phyloP scores from a whole-genome alignment of 92 coral and sea anemone species.

The Galaxea fascicularis region DNA sequence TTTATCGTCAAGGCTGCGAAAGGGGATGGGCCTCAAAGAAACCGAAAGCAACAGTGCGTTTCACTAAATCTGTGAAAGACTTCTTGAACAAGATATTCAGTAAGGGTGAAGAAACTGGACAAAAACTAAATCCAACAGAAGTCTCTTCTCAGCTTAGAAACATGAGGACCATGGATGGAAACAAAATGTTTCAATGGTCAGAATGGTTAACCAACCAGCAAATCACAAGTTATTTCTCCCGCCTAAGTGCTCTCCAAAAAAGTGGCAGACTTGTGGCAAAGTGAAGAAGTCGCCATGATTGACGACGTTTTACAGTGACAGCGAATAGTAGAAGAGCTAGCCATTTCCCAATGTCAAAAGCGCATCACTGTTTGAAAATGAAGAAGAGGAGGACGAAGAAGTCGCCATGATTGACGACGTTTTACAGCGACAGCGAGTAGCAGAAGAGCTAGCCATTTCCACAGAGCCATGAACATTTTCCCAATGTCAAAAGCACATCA shows the following conservation, averaged over 20 bases:
- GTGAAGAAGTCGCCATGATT: slow-evolving; percentile 14
- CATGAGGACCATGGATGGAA: neutral
- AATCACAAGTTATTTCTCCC: slow-evolving; percentile 32
- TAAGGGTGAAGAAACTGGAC: slow-evolving; percentile 29
- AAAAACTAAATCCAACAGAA: slow-evolving; percentile 28
- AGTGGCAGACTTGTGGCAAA: slow-evolving; percentile 17
- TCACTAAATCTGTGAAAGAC: slow-evolving; percentile 11
- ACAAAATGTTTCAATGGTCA: no score
- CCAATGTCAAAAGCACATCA: no score
- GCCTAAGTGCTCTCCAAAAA: slow-evolving; percentile 9
- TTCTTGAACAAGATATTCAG: slow-evolving; percentile 4
- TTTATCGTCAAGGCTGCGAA: no score
- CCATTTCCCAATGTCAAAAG: no score
- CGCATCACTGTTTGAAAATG: no score
- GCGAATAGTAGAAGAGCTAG: no score
- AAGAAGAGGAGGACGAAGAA: no score
- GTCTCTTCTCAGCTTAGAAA: slow-evolving; percentile 15
- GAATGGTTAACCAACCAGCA: slow-evolving; percentile 34
- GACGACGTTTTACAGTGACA: neutral
- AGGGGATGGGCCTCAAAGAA: no score
- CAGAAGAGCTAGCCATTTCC: no score
- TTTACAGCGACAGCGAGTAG: no score
- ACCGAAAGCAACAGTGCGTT: neutral
- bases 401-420: slow-evolving; percentile 6
- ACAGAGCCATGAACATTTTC: no score